Evolutionary conservation across 2,113 vertebrate genomes (phyloP).

Genomic region (Sorex fumeus): DNA sequence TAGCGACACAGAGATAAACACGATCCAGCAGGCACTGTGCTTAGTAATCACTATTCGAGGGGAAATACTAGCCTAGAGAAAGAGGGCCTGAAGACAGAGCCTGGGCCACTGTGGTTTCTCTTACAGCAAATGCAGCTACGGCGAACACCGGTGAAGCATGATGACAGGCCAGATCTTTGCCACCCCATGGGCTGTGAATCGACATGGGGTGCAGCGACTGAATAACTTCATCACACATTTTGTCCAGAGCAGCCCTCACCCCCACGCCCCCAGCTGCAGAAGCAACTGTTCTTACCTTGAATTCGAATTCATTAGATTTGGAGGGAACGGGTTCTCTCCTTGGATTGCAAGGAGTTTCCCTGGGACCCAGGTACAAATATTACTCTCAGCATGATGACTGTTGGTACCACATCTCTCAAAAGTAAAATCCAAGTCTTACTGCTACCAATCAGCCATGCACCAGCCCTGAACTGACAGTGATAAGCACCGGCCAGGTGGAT

Average conservation of each 20-base stretch:
- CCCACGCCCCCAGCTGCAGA: no score
- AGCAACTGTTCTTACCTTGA: no score
- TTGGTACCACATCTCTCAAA: not conserved
- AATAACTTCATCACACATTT: not conserved
- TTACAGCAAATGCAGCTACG: not conserved
- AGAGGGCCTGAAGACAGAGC: not conserved
- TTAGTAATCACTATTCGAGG: not conserved
- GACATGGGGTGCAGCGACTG: not conserved
- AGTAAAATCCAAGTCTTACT: not conserved
- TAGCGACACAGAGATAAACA: not conserved
- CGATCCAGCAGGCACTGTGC: conserved; percentile 1
- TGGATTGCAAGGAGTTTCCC: not conserved
- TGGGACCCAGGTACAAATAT: not conserved
- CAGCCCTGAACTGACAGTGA: not conserved
- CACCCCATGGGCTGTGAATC: not conserved
- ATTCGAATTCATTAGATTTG: not conserved
- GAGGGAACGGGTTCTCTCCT: not conserved
- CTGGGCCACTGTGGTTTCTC: not conserved
- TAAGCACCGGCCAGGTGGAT: not conserved
- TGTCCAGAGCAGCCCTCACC: not conserved
- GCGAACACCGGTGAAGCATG: not conserved
- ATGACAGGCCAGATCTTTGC: not conserved
- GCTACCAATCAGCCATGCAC: not conserved
- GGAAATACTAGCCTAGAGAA: not conserved
- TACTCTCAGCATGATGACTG: not conserved